Percentiles rank a stretch among this genome's conserved stretches.
Evolutionary conservation across 2,888 invertebrate genomes (phyloP).

Genomic region (Cabera pusaria): DNA sequence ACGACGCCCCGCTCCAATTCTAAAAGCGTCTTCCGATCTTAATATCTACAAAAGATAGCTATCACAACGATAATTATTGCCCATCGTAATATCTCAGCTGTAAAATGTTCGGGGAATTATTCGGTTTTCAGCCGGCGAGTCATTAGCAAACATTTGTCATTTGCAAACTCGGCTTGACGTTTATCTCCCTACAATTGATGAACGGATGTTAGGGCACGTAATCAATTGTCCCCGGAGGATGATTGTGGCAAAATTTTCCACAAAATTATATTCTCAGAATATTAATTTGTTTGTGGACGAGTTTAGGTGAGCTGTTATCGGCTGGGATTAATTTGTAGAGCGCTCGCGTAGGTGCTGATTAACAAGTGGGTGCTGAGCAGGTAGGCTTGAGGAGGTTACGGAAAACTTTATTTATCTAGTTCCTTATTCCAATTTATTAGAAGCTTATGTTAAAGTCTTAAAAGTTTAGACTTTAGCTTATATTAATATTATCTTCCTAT

Average conservation of each 20-base stretch:
- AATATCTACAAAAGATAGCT: conserved; percentile 42
- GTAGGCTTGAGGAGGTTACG: too few species aligned
- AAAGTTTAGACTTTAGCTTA: too few species aligned
- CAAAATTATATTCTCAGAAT: conserved; percentile 45
- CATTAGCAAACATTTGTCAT: conserved; percentile 79
- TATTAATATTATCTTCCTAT: too few species aligned
- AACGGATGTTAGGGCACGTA: conserved; percentile 71
- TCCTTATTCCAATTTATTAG: too few species aligned
- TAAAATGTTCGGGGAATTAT: conserved; percentile 63
- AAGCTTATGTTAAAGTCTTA: too few species aligned
- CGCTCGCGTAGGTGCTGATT: conserved; percentile 17
- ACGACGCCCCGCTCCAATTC: conserved; percentile 30
- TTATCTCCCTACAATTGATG: conserved; percentile 76
- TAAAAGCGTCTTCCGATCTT: conserved; percentile 45
- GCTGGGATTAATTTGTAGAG: conserved; percentile 21
- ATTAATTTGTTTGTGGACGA: conserved; percentile 46
- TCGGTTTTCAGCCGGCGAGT: conserved; percentile 63
- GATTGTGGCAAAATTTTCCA: conserved; percentile 56
- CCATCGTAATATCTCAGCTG: conserved; percentile 47
- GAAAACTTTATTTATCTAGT: too few species aligned
- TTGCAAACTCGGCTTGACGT: conserved; percentile 73
- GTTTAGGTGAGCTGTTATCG: conserved; percentile 27
- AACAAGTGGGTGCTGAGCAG: too few species aligned
- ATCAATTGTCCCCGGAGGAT: conserved; percentile 68
- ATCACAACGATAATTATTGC: conserved; percentile 49